A percentile compares a stretch with the other conserved stretches of the same genome.
These are phyloP conservation scores for Aix galericulata DNA, from an alignment of 2,113 vertebrate species.

Conservation along the genomic window DNA sequence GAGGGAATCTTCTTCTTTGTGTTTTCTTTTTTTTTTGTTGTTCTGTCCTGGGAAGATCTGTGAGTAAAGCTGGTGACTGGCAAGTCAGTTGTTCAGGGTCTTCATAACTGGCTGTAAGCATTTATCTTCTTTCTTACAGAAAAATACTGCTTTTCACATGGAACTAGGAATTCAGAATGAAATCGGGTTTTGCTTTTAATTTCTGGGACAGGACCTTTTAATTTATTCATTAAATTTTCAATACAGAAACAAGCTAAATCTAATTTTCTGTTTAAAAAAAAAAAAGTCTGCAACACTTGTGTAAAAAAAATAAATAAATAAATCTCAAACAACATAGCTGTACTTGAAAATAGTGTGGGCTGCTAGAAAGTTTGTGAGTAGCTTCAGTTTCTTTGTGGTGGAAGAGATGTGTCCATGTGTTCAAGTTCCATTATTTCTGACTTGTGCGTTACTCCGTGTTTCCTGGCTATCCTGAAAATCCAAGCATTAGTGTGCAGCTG, in stretches of 20 bases:
- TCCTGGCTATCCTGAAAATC: not conserved
- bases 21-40: too few relatives aligned
- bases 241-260: too few relatives aligned
- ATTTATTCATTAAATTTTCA: not conserved
- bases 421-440: not conserved
- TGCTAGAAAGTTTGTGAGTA: not conserved
- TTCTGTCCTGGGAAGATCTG: not conserved
- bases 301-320: not conserved
- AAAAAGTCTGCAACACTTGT: not conserved
- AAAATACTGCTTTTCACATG: not conserved
- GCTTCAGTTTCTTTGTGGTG: not conserved
- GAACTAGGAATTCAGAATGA: not conserved
- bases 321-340: not conserved
- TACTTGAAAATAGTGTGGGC: not conserved
- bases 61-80: not conserved
- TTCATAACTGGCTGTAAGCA: not conserved
- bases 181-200: not conserved
- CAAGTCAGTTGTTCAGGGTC: not conserved
- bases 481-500: not conserved
- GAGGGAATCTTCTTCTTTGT: not conserved
- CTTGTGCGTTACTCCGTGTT: fast-evolving
- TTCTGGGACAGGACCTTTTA: not conserved
- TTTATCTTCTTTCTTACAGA: not conserved
- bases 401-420: not conserved
- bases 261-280: not conserved